Evolutionary conservation across 2,113 vertebrate genomes (phyloP).

Genomic region (Larimichthys polyactis): DNA sequence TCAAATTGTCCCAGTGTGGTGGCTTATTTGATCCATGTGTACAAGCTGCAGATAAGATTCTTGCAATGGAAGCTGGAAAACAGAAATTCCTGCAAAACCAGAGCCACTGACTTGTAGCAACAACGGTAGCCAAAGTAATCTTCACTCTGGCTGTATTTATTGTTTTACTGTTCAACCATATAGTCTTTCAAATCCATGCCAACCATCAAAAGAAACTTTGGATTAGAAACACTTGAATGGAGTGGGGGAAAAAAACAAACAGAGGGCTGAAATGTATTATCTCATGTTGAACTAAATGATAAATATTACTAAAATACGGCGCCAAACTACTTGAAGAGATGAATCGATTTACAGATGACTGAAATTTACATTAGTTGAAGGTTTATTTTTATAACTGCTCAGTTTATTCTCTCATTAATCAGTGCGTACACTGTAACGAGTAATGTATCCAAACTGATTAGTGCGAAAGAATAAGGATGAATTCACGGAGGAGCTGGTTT

Average conservation of each 20-base stretch:
- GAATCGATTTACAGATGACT: not conserved
- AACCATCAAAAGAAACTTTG: constrained; percentile 44
- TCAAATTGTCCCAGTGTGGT: constrained; percentile 34
- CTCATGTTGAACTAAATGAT: constrained; percentile 24
- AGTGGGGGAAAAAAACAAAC: constrained; percentile 3
- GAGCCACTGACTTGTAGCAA: constrained; percentile 45
- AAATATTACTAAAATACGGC: constrained; percentile 7
- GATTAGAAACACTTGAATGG: constrained; percentile 32
- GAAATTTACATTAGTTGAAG: constrained; percentile 15
- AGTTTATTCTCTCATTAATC: not conserved
- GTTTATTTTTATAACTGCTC: constrained; percentile 13
- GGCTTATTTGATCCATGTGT: constrained; percentile 36
- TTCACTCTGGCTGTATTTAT: constrained; percentile 57
- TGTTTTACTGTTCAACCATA: constrained; percentile 44
- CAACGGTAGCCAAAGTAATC: constrained; percentile 51
- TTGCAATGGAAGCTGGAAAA: constrained; percentile 30
- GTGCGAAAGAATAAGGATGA: constrained; percentile 4
- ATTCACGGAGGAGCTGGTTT: constrained; percentile 2
- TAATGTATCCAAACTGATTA: constrained; percentile 17
- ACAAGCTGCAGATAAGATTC: constrained; percentile 17
- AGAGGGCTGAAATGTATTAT: constrained; percentile 6
- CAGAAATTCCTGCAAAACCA: constrained; percentile 39
- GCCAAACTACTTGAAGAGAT: not conserved
- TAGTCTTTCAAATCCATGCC: constrained; percentile 24
- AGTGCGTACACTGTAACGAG: not conserved